Evolutionary conservation across 2,797 vertebrate species (phyloP).

Genomic region (Coregonus ussuriensis): DNA sequence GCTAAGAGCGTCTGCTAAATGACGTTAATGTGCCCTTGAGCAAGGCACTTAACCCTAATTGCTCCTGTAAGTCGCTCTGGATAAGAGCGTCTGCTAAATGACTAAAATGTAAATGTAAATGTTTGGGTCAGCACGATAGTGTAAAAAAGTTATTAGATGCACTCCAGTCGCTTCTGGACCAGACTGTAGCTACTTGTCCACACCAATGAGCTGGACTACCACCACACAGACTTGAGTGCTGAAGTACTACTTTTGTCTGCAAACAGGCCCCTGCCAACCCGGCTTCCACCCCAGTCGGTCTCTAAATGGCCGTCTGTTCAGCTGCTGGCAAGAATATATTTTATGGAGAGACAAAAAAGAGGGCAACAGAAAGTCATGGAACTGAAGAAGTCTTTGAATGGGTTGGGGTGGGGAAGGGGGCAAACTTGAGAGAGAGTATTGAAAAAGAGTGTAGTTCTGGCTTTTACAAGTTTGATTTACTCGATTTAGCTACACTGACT

Average conservation of each 20-base stretch:
- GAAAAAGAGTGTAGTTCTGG: neutral
- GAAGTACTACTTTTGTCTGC: constrained; percentile 37
- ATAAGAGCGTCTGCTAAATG: too few species aligned
- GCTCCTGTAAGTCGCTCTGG: too few species aligned
- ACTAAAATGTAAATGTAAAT: too few species aligned
- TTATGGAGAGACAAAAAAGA: neutral
- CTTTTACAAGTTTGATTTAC: constrained; percentile 11
- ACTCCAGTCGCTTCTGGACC: neutral
- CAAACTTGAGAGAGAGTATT: neutral
- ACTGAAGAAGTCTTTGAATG: constrained; percentile 15
- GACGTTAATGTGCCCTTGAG: too few species aligned
- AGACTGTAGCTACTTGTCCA: neutral
- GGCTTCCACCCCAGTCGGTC: constrained; percentile 14
- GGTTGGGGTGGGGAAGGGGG: neutral
- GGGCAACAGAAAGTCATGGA: constrained; percentile 4
- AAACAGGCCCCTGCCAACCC: constrained; percentile 23
- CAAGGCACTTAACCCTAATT: too few species aligned
- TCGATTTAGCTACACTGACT: constrained; percentile 4
- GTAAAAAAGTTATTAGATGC: neutral
- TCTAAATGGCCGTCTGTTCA: constrained; percentile 38
- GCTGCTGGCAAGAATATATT: constrained; percentile 16
- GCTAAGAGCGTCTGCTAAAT: too few species aligned
- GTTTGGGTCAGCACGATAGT: neutral
- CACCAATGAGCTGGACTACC: neutral
- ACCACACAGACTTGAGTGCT: constrained; percentile 21